A percentile compares a stretch with the other conserved stretches of the same genome.
phyloP scores from a whole-genome alignment of 2,797 vertebrate species.

The Selene dorsalis region DNA sequence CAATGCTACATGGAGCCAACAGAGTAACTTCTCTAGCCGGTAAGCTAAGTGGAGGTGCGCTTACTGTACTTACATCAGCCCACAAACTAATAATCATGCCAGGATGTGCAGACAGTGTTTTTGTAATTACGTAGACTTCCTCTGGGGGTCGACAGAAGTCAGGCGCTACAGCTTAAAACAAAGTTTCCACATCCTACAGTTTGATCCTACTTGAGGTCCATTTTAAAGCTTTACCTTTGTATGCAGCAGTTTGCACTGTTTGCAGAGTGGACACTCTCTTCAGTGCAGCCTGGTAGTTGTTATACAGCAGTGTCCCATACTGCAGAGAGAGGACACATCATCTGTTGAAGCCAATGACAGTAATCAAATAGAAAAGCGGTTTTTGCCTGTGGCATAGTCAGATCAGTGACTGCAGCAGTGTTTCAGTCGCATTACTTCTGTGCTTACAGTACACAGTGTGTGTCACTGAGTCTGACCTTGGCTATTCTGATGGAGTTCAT shows the following conservation, averaged over 20 bases:
- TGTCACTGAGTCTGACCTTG: slow-evolving; percentile 84
- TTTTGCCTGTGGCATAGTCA: neutral
- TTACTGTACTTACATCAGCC: no score
- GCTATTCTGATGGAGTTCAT: slow-evolving; percentile 91
- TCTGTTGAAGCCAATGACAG: neutral
- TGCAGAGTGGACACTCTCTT: slow-evolving; percentile 76
- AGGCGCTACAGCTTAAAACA: no score
- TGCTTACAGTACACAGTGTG: neutral
- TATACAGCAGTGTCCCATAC: slow-evolving; percentile 88
- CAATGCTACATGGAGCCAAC: no score
- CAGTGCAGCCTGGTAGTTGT: slow-evolving; percentile 88
- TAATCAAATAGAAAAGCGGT: neutral
- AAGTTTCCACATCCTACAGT: neutral
- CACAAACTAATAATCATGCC: no score
- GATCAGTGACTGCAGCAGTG: neutral
- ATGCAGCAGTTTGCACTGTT: slow-evolving; percentile 29
- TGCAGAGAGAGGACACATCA: slow-evolving; percentile 49
- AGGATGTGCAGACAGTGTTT: no score
- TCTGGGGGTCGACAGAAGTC: no score
- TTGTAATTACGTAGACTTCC: no score
- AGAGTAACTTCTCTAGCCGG: no score
- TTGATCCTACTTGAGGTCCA: no score
- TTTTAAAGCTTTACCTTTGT: slow-evolving; percentile 41
- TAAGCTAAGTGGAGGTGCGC: no score
- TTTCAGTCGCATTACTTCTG: neutral